phyloP scores from a whole-genome alignment of 2,888 invertebrate genomes.

The Chirona hameri region DNA sequence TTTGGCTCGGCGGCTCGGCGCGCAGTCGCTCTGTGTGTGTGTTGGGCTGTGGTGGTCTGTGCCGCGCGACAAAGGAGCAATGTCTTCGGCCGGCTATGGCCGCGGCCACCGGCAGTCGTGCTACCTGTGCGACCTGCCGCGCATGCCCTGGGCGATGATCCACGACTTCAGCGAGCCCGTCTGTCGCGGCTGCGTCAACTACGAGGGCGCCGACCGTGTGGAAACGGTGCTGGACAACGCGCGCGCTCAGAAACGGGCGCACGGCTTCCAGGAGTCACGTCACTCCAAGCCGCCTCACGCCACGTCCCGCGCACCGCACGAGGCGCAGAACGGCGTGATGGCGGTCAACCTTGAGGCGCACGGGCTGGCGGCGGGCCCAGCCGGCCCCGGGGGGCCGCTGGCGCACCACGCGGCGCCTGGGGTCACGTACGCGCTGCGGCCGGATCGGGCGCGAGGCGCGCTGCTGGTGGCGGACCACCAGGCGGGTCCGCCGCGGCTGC shows the following conservation, averaged over 20 bases:
- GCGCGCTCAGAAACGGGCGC: slow-evolving; percentile 89
- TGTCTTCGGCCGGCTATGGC: slow-evolving; percentile 36
- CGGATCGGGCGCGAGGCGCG: slow-evolving; percentile 35
- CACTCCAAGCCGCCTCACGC: not conserved
- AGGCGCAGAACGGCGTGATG: slow-evolving; percentile 48
- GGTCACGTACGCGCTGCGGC: slow-evolving; percentile 37
- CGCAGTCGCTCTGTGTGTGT: too few relatives aligned
- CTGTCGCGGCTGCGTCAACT: slow-evolving; percentile 98
- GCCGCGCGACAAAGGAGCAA: not conserved
- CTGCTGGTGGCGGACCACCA: slow-evolving; percentile 38
- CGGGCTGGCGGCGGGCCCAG: slow-evolving; percentile 38
- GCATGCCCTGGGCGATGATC: slow-evolving; percentile 99
- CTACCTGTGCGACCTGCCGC: slow-evolving; percentile 97
- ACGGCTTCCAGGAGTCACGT: slow-evolving; percentile 64
- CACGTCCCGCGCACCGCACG: slow-evolving; percentile 44
- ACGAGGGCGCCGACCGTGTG: slow-evolving; percentile 96
- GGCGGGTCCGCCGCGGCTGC: slow-evolving; percentile 30
- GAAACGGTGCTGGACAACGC: slow-evolving; percentile 93
- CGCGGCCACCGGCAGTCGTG: slow-evolving; percentile 68
- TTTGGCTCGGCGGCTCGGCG: too few relatives aligned
- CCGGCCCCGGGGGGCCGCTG: slow-evolving; percentile 33
- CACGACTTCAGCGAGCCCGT: slow-evolving; percentile 98
- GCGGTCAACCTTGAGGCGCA: slow-evolving; percentile 47
- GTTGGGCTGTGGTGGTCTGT: too few relatives aligned
- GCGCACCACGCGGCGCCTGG: slow-evolving; percentile 31